Percentiles rank a stretch among this genome's conserved stretches.
Evolutionary conservation across 2,113 vertebrate species (phyloP).

Genomic region (Lethenteron camtschaticum): DNA sequence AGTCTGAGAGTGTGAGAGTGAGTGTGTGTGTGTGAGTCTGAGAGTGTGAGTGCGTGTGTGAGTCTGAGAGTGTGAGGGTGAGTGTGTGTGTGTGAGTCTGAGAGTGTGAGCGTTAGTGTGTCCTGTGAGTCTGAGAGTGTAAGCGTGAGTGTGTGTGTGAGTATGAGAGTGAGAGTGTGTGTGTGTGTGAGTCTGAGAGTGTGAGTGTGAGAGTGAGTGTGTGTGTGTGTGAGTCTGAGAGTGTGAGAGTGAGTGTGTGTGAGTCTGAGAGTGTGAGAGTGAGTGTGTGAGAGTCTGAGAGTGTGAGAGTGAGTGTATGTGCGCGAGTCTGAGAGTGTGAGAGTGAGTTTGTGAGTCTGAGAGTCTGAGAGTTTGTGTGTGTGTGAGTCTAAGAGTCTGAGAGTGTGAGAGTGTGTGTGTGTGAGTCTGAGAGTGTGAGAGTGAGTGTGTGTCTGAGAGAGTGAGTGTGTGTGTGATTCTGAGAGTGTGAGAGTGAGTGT

Average conservation of each 20-base stretch:
- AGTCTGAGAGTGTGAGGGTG: neutral
- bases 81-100: neutral
- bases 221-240: neutral
- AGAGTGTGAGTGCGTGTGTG: neutral
- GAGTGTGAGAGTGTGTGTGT: neutral
- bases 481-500: neutral
- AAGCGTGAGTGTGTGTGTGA: neutral
- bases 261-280: neutral
- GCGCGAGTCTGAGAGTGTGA: neutral
- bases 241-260: neutral
- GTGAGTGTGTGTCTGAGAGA: neutral
- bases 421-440: neutral
- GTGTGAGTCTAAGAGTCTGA: neutral
- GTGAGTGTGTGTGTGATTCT: neutral
- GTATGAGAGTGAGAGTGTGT: neutral
- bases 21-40: neutral
- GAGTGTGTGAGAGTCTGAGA: neutral
- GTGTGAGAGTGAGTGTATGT: constrained; percentile 5
- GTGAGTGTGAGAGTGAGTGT: neutral
- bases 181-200: neutral
- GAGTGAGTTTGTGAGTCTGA: neutral
- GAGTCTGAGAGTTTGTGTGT: neutral
- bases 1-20: neutral
- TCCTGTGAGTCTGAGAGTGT: neutral
- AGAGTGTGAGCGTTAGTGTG: neutral